Conservation (phyloP, 2,113 vertebrate genomes). For the Physeter macrocephalus region DNA sequence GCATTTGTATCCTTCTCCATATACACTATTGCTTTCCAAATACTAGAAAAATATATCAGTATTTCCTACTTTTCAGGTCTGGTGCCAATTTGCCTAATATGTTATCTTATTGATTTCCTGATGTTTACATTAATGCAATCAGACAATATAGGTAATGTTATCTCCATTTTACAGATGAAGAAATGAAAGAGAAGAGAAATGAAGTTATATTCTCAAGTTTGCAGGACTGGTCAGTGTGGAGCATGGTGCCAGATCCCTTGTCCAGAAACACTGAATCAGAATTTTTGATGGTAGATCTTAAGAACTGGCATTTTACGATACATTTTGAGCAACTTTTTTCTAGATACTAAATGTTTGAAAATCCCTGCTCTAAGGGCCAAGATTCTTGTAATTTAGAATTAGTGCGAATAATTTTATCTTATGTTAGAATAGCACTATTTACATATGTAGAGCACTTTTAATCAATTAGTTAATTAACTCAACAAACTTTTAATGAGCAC, state of each 20-base stretch:
- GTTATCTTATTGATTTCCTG: not conserved
- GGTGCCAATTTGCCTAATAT: not conserved
- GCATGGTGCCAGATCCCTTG: not conserved
- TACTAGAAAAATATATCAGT: not conserved
- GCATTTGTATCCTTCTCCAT: not conserved
- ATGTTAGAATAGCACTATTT: not conserved
- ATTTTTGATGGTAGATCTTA: not conserved
- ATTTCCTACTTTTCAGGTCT: not conserved
- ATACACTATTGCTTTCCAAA: not conserved
- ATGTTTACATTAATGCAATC: not conserved
- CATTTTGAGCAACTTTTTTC: not conserved
- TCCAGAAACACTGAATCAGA: not conserved
- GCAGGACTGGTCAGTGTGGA: not conserved
- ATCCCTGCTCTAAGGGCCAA: not conserved
- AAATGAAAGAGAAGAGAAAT: not conserved
- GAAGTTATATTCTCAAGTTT: not conserved
- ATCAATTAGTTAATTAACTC: slow-evolving; percentile 14
- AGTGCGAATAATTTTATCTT: not conserved
- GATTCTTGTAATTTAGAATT: not conserved
- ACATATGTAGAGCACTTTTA: not conserved
- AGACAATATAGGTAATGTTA: not conserved
- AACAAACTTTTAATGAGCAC: not conserved
- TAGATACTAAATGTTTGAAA: not conserved
- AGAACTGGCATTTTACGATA: not conserved
- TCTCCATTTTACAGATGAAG: not conserved